phyloP scores from a whole-genome alignment of 2,113 vertebrate species.

The Xyrauchen texanus region DNA sequence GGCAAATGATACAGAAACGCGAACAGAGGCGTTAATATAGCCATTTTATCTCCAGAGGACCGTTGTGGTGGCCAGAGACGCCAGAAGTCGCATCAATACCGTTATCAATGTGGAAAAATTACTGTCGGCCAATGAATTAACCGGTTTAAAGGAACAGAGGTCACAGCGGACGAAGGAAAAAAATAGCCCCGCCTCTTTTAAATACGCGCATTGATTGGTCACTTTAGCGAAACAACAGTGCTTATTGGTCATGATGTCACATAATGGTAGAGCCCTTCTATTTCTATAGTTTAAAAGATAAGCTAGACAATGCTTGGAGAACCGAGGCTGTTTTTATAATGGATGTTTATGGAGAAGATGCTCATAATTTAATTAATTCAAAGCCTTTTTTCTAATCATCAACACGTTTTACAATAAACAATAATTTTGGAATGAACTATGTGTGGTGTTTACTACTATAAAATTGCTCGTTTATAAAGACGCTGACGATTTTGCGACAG shows the following conservation, averaged over 20 bases:
- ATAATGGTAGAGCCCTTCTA: not conserved
- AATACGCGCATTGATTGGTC: constrained; percentile 23
- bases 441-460: too few relatives aligned
- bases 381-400: too few relatives aligned
- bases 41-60: constrained; percentile 75
- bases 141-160: constrained; percentile 59
- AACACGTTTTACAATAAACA: too few relatives aligned
- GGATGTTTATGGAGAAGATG: too few relatives aligned
- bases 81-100: not conserved
- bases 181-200: constrained; percentile 1
- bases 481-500: too few relatives aligned
- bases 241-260: constrained; percentile 28
- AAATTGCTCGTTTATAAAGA: too few relatives aligned
- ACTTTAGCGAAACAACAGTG: not conserved
- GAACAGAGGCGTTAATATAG: constrained; percentile 83
- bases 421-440: too few relatives aligned
- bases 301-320: too few relatives aligned
- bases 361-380: too few relatives aligned
- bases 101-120: not conserved
- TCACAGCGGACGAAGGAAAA: constrained; percentile 58
- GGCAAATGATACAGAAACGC: constrained; percentile 87
- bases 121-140: constrained; percentile 33
- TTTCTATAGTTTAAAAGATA: too few relatives aligned
- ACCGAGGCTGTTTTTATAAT: too few relatives aligned
- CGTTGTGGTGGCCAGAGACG: not conserved